Percentiles rank a stretch among this genome's conserved stretches.
phyloP scores from a whole-genome alignment of 2,113 vertebrate genomes.

The Hemibagrus wyckioides region DNA sequence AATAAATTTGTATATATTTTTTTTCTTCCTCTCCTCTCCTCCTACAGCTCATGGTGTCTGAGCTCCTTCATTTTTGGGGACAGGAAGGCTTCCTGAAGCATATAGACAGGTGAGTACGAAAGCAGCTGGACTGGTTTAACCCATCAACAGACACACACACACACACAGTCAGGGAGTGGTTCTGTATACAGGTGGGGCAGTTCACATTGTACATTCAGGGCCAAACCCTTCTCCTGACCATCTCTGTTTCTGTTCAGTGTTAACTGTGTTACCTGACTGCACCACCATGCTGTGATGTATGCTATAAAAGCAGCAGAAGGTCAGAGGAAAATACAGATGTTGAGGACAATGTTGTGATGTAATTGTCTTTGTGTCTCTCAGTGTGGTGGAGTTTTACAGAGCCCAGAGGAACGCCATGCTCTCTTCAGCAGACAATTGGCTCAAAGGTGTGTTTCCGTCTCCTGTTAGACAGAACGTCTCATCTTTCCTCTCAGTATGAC shows the following conservation, averaged over 20 bases:
- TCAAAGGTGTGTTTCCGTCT: constrained; percentile 79
- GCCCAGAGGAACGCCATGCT: constrained; percentile 84
- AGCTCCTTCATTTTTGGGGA: constrained; percentile 89
- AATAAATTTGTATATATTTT: not conserved
- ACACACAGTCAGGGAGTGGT: not conserved
- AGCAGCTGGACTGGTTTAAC: constrained; percentile 1
- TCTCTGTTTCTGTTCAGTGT: not conserved
- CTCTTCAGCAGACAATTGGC: constrained; percentile 87
- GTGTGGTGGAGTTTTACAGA: constrained; percentile 87
- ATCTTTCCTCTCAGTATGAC: not conserved
- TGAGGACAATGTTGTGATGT: not conserved
- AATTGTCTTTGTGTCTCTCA: constrained; percentile 55
- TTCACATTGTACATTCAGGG: not conserved
- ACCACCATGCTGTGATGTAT: not conserved
- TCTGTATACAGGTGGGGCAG: not conserved
- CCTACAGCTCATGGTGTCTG: constrained; percentile 80
- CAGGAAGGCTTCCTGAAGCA: constrained; percentile 87
- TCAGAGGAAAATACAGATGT: not conserved
- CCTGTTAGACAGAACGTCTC: too few relatives aligned
- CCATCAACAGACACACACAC: not conserved
- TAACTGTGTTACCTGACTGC: not conserved
- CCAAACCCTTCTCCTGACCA: not conserved
- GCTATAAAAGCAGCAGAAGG: not conserved
- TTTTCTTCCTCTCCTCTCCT: not conserved
- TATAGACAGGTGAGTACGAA: constrained; percentile 75